A percentile compares a stretch with the other conserved stretches of the same genome.
These are phyloP conservation scores for Rhynchophorus ferrugineus DNA, from an alignment of 1,140 invertebrate species.

Conservation along the genomic window DNA sequence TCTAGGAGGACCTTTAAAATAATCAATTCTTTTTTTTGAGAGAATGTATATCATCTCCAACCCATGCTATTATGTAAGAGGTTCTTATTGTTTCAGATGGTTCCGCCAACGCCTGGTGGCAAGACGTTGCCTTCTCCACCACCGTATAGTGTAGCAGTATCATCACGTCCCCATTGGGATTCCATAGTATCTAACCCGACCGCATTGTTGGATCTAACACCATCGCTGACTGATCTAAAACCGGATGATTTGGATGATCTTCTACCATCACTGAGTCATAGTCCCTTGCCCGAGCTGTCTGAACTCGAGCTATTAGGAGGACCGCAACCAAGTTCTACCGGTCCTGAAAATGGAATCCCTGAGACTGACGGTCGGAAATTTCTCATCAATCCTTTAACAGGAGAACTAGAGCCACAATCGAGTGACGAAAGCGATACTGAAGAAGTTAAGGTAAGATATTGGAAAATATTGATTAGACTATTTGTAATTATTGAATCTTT, in stretches of 20 bases:
- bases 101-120: background rate
- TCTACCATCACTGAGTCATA: conserved; percentile 46
- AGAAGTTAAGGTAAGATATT: conserved; percentile 26
- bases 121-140: conserved; percentile 25
- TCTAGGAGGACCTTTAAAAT: no score
- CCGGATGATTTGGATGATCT: conserved; percentile 54
- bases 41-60: no score
- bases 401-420: conserved; percentile 71
- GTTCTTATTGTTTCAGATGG: conserved; percentile 7
- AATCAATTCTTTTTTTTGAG: no score
- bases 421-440: conserved; percentile 45
- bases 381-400: conserved; percentile 81
- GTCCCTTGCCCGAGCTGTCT: conserved; percentile 32
- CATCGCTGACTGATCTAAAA: conserved; percentile 44
- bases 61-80: no score
- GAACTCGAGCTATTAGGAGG: conserved; percentile 27
- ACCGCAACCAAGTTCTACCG: background rate
- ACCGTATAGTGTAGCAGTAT: conserved; percentile 27
- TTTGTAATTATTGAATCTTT: background rate
- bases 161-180: conserved; percentile 25
- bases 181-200: conserved; percentile 30
- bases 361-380: conserved; percentile 55
- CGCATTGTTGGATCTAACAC: conserved; percentile 35
- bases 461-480: background rate
- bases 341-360: background rate